Percentiles rank a stretch among this genome's conserved stretches.
phyloP scores from a whole-genome alignment of 2,113 vertebrate species.

The Upupa epops region DNA sequence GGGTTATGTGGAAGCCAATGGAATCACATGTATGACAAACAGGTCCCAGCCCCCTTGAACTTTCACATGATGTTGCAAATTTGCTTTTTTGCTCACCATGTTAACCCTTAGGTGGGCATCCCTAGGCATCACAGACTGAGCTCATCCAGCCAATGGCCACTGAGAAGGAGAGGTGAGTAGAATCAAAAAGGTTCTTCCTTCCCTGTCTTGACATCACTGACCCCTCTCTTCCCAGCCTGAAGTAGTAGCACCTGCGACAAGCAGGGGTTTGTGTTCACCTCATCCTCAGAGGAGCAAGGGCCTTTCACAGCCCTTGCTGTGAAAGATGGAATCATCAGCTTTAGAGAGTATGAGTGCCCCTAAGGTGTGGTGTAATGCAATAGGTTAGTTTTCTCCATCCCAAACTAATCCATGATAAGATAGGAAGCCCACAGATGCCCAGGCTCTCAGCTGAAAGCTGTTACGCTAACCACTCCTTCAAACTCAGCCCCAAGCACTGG shows the following conservation, averaged over 20 bases:
- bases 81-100: not conserved
- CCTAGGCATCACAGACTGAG: not conserved
- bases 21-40: constrained; percentile 1
- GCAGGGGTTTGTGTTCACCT: not conserved
- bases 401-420: not conserved
- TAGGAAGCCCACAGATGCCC: not conserved
- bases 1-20: constrained; percentile 3
- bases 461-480: not conserved
- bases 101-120: not conserved
- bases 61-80: not conserved
- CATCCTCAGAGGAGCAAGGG: not conserved
- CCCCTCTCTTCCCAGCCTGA: not conserved
- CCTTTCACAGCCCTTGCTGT: not conserved
- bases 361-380: not conserved
- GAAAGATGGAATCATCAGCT: not conserved
- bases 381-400: not conserved
- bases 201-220: not conserved
- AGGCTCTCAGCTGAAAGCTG: not conserved
- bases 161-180: not conserved
- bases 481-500: not conserved
- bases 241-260: not conserved
- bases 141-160: not conserved
- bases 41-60: not conserved
- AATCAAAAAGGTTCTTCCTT: not conserved
- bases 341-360: not conserved